Percentiles rank a stretch among this genome's conserved stretches.
Evolutionary conservation across 2,888 invertebrate species (phyloP).

Genomic region (Noctua pronuba): DNA sequence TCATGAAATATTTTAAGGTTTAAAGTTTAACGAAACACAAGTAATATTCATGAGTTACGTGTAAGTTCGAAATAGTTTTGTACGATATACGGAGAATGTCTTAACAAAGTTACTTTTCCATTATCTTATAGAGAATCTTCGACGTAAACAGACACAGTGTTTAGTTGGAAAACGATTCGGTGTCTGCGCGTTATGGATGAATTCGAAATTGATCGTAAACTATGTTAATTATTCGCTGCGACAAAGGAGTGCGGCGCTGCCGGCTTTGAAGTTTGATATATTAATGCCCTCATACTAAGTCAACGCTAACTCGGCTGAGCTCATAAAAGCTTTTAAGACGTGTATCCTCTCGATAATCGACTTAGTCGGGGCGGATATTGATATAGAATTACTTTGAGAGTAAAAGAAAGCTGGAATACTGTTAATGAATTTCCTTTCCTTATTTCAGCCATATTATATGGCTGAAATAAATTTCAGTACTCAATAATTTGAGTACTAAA

Average conservation of each 20-base stretch:
- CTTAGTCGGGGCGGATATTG: slow-evolving; percentile 27
- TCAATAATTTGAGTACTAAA: neutral
- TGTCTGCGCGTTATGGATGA: slow-evolving; percentile 42
- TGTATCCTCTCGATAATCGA: slow-evolving; percentile 52
- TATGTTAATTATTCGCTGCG: slow-evolving; percentile 60
- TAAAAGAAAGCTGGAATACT: neutral
- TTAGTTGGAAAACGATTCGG: slow-evolving; percentile 29
- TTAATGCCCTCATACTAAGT: slow-evolving; percentile 56
- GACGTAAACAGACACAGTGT: slow-evolving; percentile 17
- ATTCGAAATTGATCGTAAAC: slow-evolving; percentile 59
- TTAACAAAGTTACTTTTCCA: slow-evolving; percentile 8
- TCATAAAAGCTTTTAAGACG: slow-evolving; percentile 59
- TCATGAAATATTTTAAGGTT: slow-evolving; percentile 20
- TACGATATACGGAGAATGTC: neutral
- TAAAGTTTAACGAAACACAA: slow-evolving; percentile 34
- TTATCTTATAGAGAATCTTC: slow-evolving; percentile 23
- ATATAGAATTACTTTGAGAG: slow-evolving; percentile 6
- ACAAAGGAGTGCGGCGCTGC: slow-evolving; percentile 55
- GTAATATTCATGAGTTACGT: slow-evolving; percentile 17
- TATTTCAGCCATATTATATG: neutral
- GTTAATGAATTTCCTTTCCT: neutral
- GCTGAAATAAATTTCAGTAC: neutral
- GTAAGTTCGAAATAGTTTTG: slow-evolving; percentile 6
- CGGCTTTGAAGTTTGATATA: slow-evolving; percentile 61
- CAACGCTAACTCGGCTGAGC: slow-evolving; percentile 39